Evolutionary conservation across 2,113 vertebrate genomes (phyloP).

Genomic region (Platanista minor): DNA sequence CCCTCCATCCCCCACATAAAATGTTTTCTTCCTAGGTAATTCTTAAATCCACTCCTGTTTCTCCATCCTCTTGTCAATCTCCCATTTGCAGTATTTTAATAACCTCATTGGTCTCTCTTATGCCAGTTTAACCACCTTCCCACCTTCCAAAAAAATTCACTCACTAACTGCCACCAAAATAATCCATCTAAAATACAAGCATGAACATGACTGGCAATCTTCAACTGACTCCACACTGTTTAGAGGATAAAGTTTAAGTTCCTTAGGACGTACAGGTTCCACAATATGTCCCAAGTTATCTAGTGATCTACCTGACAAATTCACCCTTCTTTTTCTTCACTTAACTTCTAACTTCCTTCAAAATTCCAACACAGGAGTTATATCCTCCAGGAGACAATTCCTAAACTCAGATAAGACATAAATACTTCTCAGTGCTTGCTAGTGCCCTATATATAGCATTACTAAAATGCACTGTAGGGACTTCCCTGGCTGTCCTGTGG

Average conservation of each 20-base stretch:
- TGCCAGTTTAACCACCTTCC: neutral
- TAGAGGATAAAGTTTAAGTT: neutral
- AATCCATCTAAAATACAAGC: neutral
- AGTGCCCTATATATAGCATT: neutral
- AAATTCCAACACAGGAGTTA: neutral
- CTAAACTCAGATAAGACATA: neutral
- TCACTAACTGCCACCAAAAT: neutral
- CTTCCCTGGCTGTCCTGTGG: too few species aligned
- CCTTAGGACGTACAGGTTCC: neutral
- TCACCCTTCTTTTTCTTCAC: neutral
- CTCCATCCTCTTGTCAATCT: neutral
- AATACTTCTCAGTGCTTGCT: neutral
- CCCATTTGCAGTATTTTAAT: neutral
- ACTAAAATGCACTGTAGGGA: neutral
- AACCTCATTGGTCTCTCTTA: neutral
- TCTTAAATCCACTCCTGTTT: neutral
- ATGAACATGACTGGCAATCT: neutral
- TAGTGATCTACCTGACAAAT: neutral
- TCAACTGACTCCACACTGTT: neutral
- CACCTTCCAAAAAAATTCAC: neutral
- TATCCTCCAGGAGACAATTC: neutral
- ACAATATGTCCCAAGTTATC: neutral
- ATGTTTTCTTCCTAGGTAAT: neutral
- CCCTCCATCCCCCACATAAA: neutral
- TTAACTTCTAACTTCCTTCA: neutral